Percentiles rank a stretch among this genome's conserved stretches.
These are phyloP conservation scores for Eumaeus atala DNA, from an alignment of 1,140 invertebrate species.

Conservation along the genomic window DNA sequence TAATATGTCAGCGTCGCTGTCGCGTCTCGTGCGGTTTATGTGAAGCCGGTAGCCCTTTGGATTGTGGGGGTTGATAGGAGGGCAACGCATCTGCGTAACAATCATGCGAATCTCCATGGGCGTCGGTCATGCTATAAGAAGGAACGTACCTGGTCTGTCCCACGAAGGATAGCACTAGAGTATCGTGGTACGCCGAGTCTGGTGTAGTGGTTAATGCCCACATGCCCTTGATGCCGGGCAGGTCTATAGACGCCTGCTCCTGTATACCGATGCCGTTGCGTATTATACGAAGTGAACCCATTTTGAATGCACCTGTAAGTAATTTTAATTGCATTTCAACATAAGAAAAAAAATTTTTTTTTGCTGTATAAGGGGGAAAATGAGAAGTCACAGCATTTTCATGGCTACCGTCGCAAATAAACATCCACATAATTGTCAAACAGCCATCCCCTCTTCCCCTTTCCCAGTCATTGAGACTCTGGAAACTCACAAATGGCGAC, in stretches of 20 bases:
- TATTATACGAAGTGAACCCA: slow-evolving; percentile 97
- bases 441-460: too few relatives aligned
- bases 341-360: not conserved
- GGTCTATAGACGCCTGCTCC: slow-evolving; percentile 97
- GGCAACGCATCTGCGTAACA: not conserved
- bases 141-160: slow-evolving; percentile 85
- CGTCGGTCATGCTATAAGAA: not conserved
- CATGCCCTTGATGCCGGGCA: slow-evolving; percentile 97
- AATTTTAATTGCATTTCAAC: slow-evolving; percentile 1
- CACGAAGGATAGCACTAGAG: slow-evolving; percentile 94
- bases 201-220: slow-evolving; percentile 91
- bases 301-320: slow-evolving; percentile 89
- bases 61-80: too few relatives aligned
- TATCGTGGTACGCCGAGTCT: slow-evolving; percentile 82
- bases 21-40: too few relatives aligned
- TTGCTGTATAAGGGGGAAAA: not conserved
- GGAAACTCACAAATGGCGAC: too few relatives aligned
- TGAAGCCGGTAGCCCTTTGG: too few relatives aligned
- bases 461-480: too few relatives aligned
- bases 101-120: too few relatives aligned
- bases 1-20: too few relatives aligned
- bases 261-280: slow-evolving; percentile 98
- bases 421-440: too few relatives aligned
- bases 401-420: too few relatives aligned
- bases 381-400: too few relatives aligned